phyloP scores from a whole-genome alignment of 2,797 vertebrate genomes.

The Triplophysa bombifrons region DNA sequence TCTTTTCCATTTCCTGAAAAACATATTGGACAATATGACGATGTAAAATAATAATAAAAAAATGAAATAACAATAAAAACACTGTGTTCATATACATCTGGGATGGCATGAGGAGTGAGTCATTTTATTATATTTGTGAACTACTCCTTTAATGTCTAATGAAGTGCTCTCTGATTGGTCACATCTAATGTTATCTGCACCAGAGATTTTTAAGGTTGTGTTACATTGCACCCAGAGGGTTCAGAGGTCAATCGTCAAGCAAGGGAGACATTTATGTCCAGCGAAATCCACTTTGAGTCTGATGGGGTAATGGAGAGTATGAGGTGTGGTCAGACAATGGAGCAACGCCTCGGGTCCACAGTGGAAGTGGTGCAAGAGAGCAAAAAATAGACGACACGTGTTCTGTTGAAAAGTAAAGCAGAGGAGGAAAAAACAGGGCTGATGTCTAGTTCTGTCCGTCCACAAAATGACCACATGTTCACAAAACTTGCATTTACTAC shows the following conservation, averaged over 20 bases:
- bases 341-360: neutral
- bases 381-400: neutral
- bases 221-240: neutral
- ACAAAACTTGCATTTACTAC: neutral
- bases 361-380: neutral
- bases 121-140: too few species aligned
- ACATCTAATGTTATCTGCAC: neutral
- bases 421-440: neutral
- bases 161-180: neutral
- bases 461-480: neutral
- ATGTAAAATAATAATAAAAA: too few species aligned
- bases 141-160: too few species aligned
- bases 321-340: slow-evolving; percentile 1
- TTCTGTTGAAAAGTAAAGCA: neutral
- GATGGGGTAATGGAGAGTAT: neutral
- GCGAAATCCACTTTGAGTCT: neutral
- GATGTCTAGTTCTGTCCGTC: neutral
- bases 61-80: neutral
- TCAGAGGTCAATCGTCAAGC: neutral
- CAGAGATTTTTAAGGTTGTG: neutral
- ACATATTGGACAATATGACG: too few species aligned
- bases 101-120: too few species aligned
- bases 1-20: too few species aligned
- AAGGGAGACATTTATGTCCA: neutral
- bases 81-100: too few species aligned